These are phyloP conservation scores for Serinus canaria DNA, from an alignment of 2,113 vertebrate species.

Conservation along the genomic window DNA sequence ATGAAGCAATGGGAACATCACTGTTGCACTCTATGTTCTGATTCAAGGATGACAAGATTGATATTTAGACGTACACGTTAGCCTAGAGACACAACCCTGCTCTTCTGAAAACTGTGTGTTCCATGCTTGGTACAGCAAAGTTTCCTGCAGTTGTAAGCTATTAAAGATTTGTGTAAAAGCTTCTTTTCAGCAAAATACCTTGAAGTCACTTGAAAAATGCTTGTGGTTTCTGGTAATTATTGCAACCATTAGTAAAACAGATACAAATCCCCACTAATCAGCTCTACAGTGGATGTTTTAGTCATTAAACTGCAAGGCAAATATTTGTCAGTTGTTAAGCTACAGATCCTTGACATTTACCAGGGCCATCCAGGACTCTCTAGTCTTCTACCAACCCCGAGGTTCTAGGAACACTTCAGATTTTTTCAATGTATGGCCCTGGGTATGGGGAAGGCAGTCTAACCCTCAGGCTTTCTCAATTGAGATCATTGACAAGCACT, in stretches of 20 bases:
- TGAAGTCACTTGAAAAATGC: background rate
- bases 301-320: background rate
- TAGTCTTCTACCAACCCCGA: background rate
- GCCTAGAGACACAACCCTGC: background rate
- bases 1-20: background rate
- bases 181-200: background rate
- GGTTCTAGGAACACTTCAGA: background rate
- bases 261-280: background rate
- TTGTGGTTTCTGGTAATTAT: background rate
- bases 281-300: background rate
- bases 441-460: background rate
- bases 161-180: background rate
- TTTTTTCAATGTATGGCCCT: background rate
- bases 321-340: background rate
- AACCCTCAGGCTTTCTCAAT: background rate
- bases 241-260: background rate
- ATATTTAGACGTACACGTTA: background rate
- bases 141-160: background rate
- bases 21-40: background rate
- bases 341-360: background rate
- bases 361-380: background rate
- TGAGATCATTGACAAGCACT: background rate
- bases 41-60: background rate
- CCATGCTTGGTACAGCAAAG: background rate
- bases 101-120: background rate